Percentiles rank a stretch among this genome's conserved stretches.
These are phyloP conservation scores for Tetragonula carbonaria DNA, from an alignment of 2,888 invertebrate species.

Conservation along the genomic window DNA sequence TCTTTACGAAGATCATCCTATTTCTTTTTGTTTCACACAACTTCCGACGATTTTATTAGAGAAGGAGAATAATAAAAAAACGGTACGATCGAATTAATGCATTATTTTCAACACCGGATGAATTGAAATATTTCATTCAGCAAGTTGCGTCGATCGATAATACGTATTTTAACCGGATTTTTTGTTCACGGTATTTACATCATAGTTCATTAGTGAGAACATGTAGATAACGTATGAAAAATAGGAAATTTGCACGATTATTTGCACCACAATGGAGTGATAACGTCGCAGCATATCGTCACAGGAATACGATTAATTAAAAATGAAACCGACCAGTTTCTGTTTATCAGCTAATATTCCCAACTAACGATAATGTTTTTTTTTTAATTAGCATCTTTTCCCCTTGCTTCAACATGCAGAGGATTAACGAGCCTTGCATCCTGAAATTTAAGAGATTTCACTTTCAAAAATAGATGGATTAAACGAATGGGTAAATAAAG, in stretches of 20 bases:
- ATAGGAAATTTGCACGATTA: neutral
- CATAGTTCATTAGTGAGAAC: neutral
- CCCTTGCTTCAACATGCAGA: neutral
- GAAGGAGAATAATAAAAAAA: no score
- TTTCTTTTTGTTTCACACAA: no score
- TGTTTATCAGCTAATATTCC: neutral
- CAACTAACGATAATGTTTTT: neutral
- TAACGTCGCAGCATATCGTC: neutral
- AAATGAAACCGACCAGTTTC: neutral
- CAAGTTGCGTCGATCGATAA: neutral
- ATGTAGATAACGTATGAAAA: conserved; percentile 2
- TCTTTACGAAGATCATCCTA: no score
- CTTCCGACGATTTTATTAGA: no score
- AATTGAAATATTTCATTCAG: neutral
- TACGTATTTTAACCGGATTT: neutral
- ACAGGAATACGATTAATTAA: conserved; percentile 28
- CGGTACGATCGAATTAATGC: no score
- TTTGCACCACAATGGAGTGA: neutral
- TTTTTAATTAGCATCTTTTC: neutral
- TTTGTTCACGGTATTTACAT: neutral
- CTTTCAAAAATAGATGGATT: neutral
- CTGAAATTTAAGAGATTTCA: neutral
- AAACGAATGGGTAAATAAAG: neutral
- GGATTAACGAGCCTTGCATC: neutral
- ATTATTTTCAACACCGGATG: neutral